phyloP scores from a whole-genome alignment of 2,888 invertebrate species.

The Copidosoma aretas region DNA sequence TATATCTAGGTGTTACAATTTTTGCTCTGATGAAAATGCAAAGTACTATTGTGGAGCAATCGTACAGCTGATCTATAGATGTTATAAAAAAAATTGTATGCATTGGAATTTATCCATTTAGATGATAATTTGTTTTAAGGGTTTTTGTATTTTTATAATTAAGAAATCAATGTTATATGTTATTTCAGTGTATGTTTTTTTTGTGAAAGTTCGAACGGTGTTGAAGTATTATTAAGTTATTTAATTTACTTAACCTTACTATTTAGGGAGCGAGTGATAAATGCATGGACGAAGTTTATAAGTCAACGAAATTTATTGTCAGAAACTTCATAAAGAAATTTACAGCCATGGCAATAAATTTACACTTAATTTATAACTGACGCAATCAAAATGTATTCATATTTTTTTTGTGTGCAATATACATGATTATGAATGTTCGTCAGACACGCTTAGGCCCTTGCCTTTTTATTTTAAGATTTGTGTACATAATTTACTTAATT shows the following conservation, averaged over 20 bases:
- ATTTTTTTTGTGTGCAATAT: constrained; percentile 20
- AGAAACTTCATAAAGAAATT: background rate
- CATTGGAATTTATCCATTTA: background rate
- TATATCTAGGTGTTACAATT: no score
- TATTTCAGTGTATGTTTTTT: background rate
- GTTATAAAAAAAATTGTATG: constrained; percentile 13
- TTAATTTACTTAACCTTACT: constrained; percentile 14
- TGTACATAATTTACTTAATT: constrained; percentile 39
- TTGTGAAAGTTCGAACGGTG: background rate
- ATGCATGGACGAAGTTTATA: constrained; percentile 14
- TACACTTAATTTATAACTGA: constrained; percentile 9
- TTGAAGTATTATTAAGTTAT: constrained; percentile 34
- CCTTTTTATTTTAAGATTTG: constrained; percentile 30
- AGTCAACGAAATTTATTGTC: constrained; percentile 2
- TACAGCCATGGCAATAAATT: background rate
- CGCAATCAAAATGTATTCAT: constrained; percentile 24
- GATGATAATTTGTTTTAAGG: background rate
- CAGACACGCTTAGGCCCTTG: constrained; percentile 33
- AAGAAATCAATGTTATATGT: background rate
- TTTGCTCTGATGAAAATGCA: no score
- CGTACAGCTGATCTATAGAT: background rate
- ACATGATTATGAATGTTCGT: constrained; percentile 17
- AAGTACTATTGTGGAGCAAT: no score
- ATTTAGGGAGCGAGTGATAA: background rate
- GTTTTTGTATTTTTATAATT: background rate